A percentile compares a stretch with the other conserved stretches of the same genome.
Conservation (phyloP, 2,113 vertebrate genomes). For the Myanophis thanlyinensis region DNA sequence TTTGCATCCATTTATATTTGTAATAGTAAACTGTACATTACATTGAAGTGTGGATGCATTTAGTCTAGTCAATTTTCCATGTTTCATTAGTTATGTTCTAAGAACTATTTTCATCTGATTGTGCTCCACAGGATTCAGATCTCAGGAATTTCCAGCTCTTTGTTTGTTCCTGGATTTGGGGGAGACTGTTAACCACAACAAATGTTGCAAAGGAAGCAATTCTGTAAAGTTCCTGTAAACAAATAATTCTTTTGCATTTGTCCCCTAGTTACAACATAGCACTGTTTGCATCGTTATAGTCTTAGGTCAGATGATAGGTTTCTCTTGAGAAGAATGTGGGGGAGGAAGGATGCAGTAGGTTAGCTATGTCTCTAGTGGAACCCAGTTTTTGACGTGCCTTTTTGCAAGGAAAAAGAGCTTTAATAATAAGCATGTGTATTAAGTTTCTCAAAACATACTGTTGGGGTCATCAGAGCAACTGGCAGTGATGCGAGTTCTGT, state of each 20-base stretch:
- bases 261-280: slow-evolving; percentile 60
- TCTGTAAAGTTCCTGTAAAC: slow-evolving; percentile 21
- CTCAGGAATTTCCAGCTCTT: slow-evolving; percentile 36
- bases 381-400: slow-evolving; percentile 60
- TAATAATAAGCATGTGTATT: slow-evolving; percentile 73
- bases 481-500: slow-evolving; percentile 68
- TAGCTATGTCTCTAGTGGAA: slow-evolving; percentile 54
- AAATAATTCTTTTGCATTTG: slow-evolving; percentile 45
- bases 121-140: slow-evolving; percentile 37
- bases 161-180: slow-evolving; percentile 40
- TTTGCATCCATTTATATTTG: neutral
- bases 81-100: slow-evolving; percentile 3
- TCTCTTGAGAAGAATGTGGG: slow-evolving; percentile 62
- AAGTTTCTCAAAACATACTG: slow-evolving; percentile 77
- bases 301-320: slow-evolving; percentile 66
- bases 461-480: slow-evolving; percentile 78
- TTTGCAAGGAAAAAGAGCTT: slow-evolving; percentile 61
- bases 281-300: slow-evolving; percentile 59
- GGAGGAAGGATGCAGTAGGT: slow-evolving; percentile 51
- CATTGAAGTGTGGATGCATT: slow-evolving; percentile 35
- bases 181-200: slow-evolving; percentile 48
- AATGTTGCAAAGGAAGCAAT: slow-evolving; percentile 43
- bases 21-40: slow-evolving; percentile 26
- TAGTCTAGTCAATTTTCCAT: neutral
- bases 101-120: slow-evolving; percentile 31